A percentile compares a stretch with the other conserved stretches of the same genome.
phyloP scores from a whole-genome alignment of 2,113 vertebrate genomes.

The Ptilonorhynchus violaceus region DNA sequence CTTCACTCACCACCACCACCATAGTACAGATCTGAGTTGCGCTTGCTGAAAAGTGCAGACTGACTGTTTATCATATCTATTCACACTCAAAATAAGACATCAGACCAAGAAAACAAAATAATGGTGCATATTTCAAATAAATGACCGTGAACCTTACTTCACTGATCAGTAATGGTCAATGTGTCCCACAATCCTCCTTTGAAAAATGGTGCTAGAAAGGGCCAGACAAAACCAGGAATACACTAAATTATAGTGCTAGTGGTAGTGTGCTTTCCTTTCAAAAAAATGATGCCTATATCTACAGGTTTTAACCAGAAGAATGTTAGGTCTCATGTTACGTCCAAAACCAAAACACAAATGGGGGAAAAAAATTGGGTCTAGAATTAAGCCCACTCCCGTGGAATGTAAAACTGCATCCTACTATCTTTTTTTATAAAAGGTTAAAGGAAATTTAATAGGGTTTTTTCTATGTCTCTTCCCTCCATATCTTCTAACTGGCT shows the following conservation, averaged over 20 bases:
- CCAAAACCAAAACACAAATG: neutral
- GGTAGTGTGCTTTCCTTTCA: neutral
- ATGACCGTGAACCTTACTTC: neutral
- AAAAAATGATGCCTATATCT: rapidly evolving
- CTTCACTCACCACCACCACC: neutral
- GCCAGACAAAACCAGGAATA: neutral
- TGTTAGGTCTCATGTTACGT: neutral
- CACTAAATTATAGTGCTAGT: neutral
- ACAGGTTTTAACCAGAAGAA: neutral
- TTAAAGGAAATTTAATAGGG: neutral
- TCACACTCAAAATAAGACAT: neutral
- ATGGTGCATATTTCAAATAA: neutral
- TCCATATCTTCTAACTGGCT: neutral
- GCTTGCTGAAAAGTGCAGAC: neutral
- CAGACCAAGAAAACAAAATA: neutral
- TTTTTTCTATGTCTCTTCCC: neutral
- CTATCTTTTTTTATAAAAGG: neutral
- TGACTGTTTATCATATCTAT: neutral
- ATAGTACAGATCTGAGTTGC: neutral
- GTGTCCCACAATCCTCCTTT: neutral
- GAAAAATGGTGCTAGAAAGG: neutral
- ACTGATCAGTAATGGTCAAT: neutral
- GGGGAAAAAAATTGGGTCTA: neutral
- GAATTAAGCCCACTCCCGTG: neutral
- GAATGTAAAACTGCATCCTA: neutral